Percentiles rank a stretch among this genome's conserved stretches.
These are phyloP conservation scores for Eunapius fragilis DNA, from an alignment of 37 sponge, comb jelly and placozoan genomes.

Conservation along the genomic window DNA sequence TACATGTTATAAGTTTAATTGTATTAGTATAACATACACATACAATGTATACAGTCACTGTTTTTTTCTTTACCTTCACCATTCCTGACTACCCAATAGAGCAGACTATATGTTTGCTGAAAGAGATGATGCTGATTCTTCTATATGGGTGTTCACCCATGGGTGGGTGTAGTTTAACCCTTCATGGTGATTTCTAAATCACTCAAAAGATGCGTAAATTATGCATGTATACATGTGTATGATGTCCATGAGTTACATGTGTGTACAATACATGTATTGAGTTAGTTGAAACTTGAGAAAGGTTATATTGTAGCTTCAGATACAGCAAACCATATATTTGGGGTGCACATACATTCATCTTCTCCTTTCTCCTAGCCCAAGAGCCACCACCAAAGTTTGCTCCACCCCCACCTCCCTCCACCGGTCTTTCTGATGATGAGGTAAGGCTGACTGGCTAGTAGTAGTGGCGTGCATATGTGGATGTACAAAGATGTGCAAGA, in stretches of 20 bases:
- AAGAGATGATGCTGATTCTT: slow-evolving; percentile 60
- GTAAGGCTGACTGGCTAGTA: background rate
- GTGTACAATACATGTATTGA: too few species aligned
- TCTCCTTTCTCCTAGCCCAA: background rate
- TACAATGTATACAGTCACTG: background rate
- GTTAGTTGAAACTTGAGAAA: too few species aligned
- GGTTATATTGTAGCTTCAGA: too few species aligned
- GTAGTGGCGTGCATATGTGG: background rate
- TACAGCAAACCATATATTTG: too few species aligned
- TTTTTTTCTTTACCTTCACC: background rate
- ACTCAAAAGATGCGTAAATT: background rate
- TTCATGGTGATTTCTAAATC: background rate
- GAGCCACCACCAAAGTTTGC: background rate
- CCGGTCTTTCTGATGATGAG: background rate
- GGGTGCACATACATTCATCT: too few species aligned
- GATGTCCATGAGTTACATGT: too few species aligned
- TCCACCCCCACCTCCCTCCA: background rate
- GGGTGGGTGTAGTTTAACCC: too few species aligned
- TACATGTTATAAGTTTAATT: too few species aligned
- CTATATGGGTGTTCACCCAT: slow-evolving; percentile 72
- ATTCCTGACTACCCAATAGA: slow-evolving; percentile 69
- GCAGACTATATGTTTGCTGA: slow-evolving; percentile 89
- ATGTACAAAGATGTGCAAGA: background rate
- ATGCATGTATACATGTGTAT: background rate
- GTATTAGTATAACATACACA: too few species aligned